These are phyloP conservation scores for Macrotrachela quadricornifera DNA, from an alignment of 1,140 invertebrate genomes.

Conservation along the genomic window DNA sequence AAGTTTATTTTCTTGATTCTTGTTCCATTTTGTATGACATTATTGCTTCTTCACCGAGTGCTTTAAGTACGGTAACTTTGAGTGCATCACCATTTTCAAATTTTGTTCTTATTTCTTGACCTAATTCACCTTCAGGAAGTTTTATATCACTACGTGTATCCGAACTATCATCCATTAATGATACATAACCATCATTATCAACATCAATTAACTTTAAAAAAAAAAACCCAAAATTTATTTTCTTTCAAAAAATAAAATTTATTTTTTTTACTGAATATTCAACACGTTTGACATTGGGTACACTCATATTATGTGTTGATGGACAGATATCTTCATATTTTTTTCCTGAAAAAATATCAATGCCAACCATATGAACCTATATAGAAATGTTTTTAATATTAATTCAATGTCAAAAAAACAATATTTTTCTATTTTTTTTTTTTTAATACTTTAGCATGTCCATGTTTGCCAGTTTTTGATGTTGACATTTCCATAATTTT, in stretches of 20 bases:
- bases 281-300: conserved; percentile 84
- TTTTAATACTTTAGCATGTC: conserved; percentile 61
- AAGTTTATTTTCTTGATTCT: background rate
- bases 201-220: conserved; percentile 67
- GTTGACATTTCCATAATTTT: conserved; percentile 99
- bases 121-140: conserved; percentile 71
- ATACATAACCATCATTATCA: conserved; percentile 68
- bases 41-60: conserved; percentile 15
- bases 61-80: conserved; percentile 15
- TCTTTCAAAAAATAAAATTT: too few species aligned
- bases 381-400: too few species aligned
- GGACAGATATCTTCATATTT: conserved; percentile 99
- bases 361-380: conserved; percentile 76
- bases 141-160: conserved; percentile 84
- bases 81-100: conserved; percentile 6
- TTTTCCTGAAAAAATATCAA: conserved; percentile 90
- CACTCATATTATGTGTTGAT: conserved; percentile 99
- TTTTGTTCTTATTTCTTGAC: conserved; percentile 18
- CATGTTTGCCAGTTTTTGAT: conserved; percentile 98
- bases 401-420: conserved; percentile 10
- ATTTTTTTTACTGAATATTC: conserved; percentile 67
- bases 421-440: too few species aligned
- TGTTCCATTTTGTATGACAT: conserved; percentile 8
- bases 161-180: conserved; percentile 62
- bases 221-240: conserved; percentile 7